Percentiles rank a stretch among this genome's conserved stretches.
Evolutionary conservation across 2,797 vertebrate species (phyloP).

Genomic region (Leptodactylus fallax): DNA sequence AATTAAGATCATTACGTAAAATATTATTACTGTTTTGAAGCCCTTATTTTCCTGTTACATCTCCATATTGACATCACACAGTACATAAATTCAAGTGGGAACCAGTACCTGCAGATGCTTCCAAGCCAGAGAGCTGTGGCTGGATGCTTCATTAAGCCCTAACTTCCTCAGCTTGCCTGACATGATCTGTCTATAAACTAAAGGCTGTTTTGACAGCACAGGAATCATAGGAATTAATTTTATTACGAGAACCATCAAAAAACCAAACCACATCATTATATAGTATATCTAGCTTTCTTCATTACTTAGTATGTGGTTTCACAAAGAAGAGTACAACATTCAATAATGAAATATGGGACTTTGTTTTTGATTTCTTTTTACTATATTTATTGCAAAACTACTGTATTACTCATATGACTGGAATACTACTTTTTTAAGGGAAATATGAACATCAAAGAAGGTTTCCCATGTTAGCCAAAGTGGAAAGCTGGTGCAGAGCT

Average conservation of each 20-base stretch:
- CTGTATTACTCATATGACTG: background rate
- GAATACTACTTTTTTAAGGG: background rate
- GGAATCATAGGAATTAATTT: constrained; percentile 9
- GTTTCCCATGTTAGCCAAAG: background rate
- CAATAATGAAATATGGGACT: too few relatives aligned
- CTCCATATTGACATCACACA: constrained; percentile 2
- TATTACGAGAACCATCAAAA: background rate
- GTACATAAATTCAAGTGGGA: background rate
- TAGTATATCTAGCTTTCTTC: background rate
- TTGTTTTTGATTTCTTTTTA: background rate
- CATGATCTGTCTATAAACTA: constrained; percentile 27
- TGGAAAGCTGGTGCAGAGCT: background rate
- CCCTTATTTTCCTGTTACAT: background rate
- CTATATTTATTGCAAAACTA: background rate
- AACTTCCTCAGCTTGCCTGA: background rate
- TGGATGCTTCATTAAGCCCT: constrained; percentile 36
- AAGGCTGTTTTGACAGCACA: background rate
- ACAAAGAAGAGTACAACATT: background rate
- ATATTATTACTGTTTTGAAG: constrained; percentile 19
- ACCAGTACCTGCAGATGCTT: constrained; percentile 26
- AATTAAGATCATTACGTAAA: constrained; percentile 33
- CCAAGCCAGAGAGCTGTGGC: constrained; percentile 13
- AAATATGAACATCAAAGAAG: background rate
- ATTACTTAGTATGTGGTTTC: background rate
- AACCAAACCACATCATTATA: constrained; percentile 26